A percentile compares a stretch with the other conserved stretches of the same genome.
These are phyloP conservation scores for Phoenicopterus ruber DNA, from an alignment of 2,113 vertebrate species.

Conservation along the genomic window DNA sequence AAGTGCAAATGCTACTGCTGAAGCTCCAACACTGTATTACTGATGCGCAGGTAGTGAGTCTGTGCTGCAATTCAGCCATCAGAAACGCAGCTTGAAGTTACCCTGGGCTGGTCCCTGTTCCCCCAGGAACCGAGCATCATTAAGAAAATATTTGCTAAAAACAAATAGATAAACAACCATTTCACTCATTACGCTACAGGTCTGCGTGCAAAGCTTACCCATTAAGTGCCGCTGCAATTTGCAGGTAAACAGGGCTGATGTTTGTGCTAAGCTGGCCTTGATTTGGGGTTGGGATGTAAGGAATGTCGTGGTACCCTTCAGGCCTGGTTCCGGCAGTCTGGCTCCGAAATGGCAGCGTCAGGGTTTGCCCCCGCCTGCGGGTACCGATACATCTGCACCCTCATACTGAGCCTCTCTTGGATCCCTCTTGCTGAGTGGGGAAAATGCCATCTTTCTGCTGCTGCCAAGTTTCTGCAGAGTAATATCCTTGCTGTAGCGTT, in stretches of 20 bases:
- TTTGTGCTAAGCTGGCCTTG: background rate
- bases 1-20: background rate
- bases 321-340: background rate
- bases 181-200: background rate
- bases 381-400: background rate
- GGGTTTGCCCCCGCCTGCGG: background rate
- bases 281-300: background rate
- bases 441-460: background rate
- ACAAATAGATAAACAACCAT: background rate
- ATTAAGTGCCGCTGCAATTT: background rate
- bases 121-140: background rate
- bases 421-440: background rate
- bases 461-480: background rate
- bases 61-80: background rate
- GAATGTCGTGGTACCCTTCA: background rate
- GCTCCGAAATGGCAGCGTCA: background rate
- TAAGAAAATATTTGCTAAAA: background rate
- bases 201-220: background rate
- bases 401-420: fast-evolving
- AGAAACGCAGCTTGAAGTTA: background rate
- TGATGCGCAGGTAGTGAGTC: background rate
- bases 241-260: background rate
- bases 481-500: background rate
- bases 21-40: background rate
- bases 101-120: background rate